phyloP scores from a whole-genome alignment of 2,113 vertebrate genomes.

The Equus przewalskii region DNA sequence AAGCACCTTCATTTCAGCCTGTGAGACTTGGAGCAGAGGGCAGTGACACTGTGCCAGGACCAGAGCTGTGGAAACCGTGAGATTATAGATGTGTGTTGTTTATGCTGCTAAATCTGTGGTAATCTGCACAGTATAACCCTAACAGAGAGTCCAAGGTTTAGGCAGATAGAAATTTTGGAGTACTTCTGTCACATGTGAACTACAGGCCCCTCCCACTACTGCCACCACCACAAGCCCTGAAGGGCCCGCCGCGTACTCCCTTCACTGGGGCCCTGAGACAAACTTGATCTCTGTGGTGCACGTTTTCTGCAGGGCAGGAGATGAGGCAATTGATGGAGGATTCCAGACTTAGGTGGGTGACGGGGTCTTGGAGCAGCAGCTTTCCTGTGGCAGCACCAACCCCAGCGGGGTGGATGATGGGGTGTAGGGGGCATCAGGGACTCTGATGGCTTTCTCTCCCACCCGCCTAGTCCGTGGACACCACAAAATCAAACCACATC shows the following conservation, averaged over 20 bases:
- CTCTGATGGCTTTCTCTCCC: not conserved
- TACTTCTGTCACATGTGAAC: not conserved
- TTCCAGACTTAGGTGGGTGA: not conserved
- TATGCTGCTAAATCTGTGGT: not conserved
- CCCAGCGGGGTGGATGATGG: not conserved
- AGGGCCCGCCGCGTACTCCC: not conserved
- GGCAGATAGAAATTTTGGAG: not conserved
- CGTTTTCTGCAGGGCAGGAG: not conserved
- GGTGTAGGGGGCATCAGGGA: fast-evolving
- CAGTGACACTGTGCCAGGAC: not conserved
- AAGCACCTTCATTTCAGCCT: not conserved
- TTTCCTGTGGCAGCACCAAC: not conserved
- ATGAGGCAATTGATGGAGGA: fast-evolving
- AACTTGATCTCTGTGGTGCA: too few relatives aligned
- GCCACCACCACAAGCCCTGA: not conserved
- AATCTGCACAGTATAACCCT: not conserved
- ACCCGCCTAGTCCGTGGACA: not conserved
- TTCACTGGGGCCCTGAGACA: not conserved
- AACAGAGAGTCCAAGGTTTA: not conserved
- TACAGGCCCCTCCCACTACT: fast-evolving
- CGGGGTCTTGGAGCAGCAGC: not conserved
- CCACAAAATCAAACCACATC: not conserved
- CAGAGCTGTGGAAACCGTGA: not conserved
- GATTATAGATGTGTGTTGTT: not conserved
- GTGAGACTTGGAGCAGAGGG: not conserved